These are phyloP conservation scores for Cataglyphis livida DNA, from an alignment of 2,888 invertebrate genomes.

Conservation along the genomic window DNA sequence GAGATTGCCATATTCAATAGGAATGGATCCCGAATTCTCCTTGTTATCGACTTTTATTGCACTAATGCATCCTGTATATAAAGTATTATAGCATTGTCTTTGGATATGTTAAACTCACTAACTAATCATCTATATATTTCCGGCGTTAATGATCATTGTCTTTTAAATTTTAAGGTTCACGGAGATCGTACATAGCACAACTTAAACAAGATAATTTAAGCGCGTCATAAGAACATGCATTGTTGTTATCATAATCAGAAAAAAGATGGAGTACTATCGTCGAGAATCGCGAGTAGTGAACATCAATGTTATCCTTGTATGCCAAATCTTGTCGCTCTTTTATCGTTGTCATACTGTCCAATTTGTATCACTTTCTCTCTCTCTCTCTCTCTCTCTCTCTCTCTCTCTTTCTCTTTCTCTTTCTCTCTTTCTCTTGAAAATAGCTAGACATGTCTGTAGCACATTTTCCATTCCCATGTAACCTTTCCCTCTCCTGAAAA, in stretches of 20 bases:
- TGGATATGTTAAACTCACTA: constrained; percentile 6
- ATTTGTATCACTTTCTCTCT: constrained; percentile 34
- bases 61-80: background rate
- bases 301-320: constrained; percentile 66
- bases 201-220: constrained; percentile 20
- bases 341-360: constrained; percentile 27
- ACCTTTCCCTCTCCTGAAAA: constrained; percentile 39
- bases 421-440: constrained; percentile 17
- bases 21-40: background rate
- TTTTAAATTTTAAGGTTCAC: constrained; percentile 18
- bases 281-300: constrained; percentile 63
- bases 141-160: constrained; percentile 1
- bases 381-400: background rate
- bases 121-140: constrained; percentile 23
- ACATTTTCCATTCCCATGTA: constrained; percentile 32
- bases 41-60: background rate
- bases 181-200: constrained; percentile 14
- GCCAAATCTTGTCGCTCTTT: constrained; percentile 39
- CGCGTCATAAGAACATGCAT: background rate
- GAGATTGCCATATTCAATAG: constrained; percentile 1
- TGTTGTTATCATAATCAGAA: background rate
- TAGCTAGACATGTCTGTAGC: constrained; percentile 73
- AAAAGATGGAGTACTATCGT: background rate
- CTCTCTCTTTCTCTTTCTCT: background rate
- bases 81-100: background rate